Conservation (phyloP, 1,140 invertebrate genomes). For the Aplysia californica region DNA sequence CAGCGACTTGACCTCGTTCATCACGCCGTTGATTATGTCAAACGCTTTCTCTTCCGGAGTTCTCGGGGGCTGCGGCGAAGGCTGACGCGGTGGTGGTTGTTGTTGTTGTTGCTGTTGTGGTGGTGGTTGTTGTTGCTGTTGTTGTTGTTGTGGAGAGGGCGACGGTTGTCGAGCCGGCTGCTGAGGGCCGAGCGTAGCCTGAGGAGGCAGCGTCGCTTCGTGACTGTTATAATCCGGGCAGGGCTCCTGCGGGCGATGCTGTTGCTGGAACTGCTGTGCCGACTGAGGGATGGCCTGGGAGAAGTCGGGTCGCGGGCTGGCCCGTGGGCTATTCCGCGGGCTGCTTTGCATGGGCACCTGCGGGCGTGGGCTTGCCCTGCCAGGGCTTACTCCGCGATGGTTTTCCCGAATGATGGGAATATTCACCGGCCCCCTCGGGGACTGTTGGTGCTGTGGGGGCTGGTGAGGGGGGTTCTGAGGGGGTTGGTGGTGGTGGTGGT, state of each 20-base stretch:
- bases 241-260: slow-evolving; percentile 11
- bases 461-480: neutral
- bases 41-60: slow-evolving; percentile 75
- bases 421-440: neutral
- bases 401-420: slow-evolving; percentile 23
- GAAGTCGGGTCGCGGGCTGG: slow-evolving; percentile 17
- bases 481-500: slow-evolving; percentile 25
- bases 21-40: slow-evolving; percentile 81
- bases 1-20: slow-evolving; percentile 83
- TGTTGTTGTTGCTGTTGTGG: slow-evolving; percentile 8
- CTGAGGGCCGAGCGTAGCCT: neutral
- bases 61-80: slow-evolving; percentile 47
- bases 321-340: neutral
- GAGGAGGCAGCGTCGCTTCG: too few species aligned
- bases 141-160: neutral
- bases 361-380: neutral
- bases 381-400: neutral
- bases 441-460: slow-evolving; percentile 3
- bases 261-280: slow-evolving; percentile 5
- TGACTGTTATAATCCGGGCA: neutral
- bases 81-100: slow-evolving; percentile 44
- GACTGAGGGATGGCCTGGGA: slow-evolving; percentile 18
- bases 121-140: neutral
- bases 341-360: neutral
- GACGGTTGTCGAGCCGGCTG: neutral